Percentiles rank a stretch among this genome's conserved stretches.
Conservation (phyloP, 2,888 invertebrate species). For the Yponomeuta cagnagella region DNA sequence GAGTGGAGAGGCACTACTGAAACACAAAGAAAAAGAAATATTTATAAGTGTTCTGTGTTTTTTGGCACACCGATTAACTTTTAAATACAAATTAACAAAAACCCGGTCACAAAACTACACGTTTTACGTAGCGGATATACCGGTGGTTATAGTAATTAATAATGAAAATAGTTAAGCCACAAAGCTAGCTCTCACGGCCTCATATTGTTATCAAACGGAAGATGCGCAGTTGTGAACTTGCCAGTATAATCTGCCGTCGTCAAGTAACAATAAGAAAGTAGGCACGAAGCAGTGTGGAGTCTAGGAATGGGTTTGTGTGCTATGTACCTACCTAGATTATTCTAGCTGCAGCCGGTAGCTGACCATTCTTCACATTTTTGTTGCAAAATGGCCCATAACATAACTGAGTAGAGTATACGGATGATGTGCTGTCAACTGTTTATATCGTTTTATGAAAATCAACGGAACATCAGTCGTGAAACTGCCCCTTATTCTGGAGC, state of each 20-base stretch:
- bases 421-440: no score
- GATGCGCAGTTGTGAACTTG: conserved; percentile 6
- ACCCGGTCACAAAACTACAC: neutral
- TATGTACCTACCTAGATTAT: neutral
- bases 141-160: conserved; percentile 6
- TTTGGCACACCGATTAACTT: neutral
- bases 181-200: conserved; percentile 17
- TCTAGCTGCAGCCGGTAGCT: no score
- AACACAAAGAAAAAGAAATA: neutral
- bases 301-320: neutral
- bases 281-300: neutral
- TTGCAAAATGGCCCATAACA: no score
- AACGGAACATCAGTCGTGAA: no score
- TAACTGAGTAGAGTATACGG: no score
- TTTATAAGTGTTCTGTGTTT: neutral
- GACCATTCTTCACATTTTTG: no score
- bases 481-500: no score
- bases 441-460: no score
- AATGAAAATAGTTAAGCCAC: conserved; percentile 11
- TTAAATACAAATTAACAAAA: conserved; percentile 12
- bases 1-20: no score
- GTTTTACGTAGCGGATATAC: conserved; percentile 1
- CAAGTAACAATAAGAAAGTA: conserved; percentile 7
- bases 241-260: conserved; percentile 1
- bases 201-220: conserved; percentile 18